Base-by-base conservation (phyloP, 23 tunicate species). In the Diplosoma virens region DNA sequence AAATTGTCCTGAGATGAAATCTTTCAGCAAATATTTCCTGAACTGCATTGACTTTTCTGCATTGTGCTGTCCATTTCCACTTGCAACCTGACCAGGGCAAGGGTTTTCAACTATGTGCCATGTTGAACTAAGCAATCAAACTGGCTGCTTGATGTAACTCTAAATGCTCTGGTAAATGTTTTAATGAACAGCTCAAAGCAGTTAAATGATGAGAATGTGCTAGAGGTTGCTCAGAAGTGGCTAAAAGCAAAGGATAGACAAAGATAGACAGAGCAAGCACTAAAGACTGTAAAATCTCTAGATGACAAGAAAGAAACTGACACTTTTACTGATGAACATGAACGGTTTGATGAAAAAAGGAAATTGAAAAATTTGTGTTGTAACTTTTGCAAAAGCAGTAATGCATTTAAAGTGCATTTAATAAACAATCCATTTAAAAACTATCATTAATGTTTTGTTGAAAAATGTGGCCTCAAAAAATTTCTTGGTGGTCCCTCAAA, bases 41-140 rank as follows among this genome's bases (percentile, higher is more conserved):
- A 56, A 21, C 64, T 56, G 64, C 64, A 14, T n/a, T 56, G 64
- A 56, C 64, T 56, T 56, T 56, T 20, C 64, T 56, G 64, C 64
- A 56, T 56, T 56, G 64, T 23, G 25, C 25, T 56, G 64, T 56
- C 64, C 21, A 56, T 56, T 56, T 23, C 64, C 5, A 20, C 20
- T 16, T 6, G 6, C 64, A 18, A 23, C 22, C 21, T 56, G 64
- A 23, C 64, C 64, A 56, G 64, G 25, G 64, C 64, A 23, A 56
- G 64, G 64, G 20, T 56, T 56, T 56, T 56, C 64, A 21, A n/a
- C 64, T 56, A 5, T 56, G 25, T 14, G 22, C 5, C 18, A 21
- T 56, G 64, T 56, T 9, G 20, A 56, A 56, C 64, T 23, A 56
- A 56, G 64, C 64, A 56, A n/a, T 23, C 22, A 56, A 56, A 56